Percentiles rank a stretch among this genome's conserved stretches.
Evolutionary conservation across 2,888 invertebrate species (phyloP).

Genomic region (Folsomia candida): DNA sequence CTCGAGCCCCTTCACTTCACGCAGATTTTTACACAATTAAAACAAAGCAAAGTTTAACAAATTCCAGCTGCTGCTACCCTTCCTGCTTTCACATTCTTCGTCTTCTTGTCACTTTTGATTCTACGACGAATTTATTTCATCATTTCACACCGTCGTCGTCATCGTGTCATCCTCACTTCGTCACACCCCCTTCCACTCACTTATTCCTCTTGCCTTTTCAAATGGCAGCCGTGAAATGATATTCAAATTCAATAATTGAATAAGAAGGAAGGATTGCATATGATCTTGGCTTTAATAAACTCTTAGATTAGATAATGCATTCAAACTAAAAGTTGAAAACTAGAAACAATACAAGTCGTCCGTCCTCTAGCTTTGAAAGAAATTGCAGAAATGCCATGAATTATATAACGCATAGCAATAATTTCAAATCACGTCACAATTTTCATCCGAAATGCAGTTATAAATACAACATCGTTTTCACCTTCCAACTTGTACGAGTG

Average conservation of each 20-base stretch:
- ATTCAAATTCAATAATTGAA: neutral
- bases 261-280: neutral
- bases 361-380: neutral
- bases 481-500: neutral
- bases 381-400: neutral
- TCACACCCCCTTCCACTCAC: neutral
- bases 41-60: conserved; percentile 14
- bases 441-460: neutral
- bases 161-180: neutral
- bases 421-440: neutral
- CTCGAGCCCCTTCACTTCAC: conserved; percentile 14
- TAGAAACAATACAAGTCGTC: neutral
- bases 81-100: too few relatives aligned
- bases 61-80: neutral
- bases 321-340: neutral
- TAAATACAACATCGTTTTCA: neutral
- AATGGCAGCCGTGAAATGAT: neutral
- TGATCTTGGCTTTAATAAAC: neutral
- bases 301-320: neutral
- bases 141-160: neutral
- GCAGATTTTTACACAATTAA: conserved; percentile 8
- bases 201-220: neutral
- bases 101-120: conserved; percentile 4
- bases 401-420: neutral
- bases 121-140: neutral